Conservation (phyloP, 2,888 invertebrate species). For the Hipparchia sbordonii region DNA sequence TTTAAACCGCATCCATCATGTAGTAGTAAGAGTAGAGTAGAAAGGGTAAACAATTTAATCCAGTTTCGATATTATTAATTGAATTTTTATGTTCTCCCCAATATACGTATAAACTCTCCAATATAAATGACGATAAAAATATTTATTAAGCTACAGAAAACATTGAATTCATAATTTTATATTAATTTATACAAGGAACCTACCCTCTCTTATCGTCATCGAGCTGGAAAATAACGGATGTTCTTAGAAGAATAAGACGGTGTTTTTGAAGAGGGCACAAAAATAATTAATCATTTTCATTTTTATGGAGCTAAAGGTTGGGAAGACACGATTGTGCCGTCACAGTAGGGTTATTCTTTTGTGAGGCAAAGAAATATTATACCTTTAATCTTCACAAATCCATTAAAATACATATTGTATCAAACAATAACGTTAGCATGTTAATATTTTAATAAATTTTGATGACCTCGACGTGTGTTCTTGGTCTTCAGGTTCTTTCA, state of each 20-base stretch:
- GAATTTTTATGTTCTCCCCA: too few species aligned
- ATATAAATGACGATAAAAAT: not conserved
- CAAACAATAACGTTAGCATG: conserved; percentile 10
- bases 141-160: conserved; percentile 25
- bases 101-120: too few species aligned
- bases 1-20: too few species aligned
- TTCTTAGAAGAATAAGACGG: conserved; percentile 79
- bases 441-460: not conserved
- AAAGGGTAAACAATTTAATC: too few species aligned
- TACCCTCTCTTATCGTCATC: conserved; percentile 75
- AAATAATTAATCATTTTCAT: conserved; percentile 80
- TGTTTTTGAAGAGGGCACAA: conserved; percentile 80
- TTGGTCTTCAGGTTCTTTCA: not conserved
- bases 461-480: not conserved
- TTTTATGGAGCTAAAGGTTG: conserved; percentile 77
- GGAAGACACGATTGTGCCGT: conserved; percentile 74
- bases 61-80: not conserved
- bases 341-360: conserved; percentile 71
- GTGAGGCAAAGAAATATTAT: conserved; percentile 55
- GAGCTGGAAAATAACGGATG: conserved; percentile 82
- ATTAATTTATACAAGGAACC: conserved; percentile 77
- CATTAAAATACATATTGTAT: conserved; percentile 11
- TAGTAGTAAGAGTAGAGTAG: too few species aligned
- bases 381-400: conserved; percentile 20
- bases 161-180: conserved; percentile 70